Evolutionary conservation across 2,797 vertebrate genomes (phyloP), one percentile per base, ranked within the genome.

Genomic region (Scarus forsteni): DNA sequence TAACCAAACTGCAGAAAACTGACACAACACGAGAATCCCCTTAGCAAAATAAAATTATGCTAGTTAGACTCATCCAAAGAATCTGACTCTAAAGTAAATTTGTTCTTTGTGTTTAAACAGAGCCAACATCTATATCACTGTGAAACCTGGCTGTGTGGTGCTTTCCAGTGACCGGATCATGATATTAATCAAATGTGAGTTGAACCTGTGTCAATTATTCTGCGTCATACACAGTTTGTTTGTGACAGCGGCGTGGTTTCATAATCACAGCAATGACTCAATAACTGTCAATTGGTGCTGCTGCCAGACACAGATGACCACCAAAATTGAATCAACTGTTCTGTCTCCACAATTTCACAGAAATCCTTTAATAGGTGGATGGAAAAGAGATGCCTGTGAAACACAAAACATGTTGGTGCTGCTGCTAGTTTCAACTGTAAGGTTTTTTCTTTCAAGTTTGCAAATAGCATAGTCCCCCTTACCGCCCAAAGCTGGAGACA

Each of bases 291-390:
- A 67, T 52, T 65, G 66, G 50, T 76, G 60, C 66, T 68, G 81
- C 27, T 69, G 19, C 60, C 65, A 75, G 75, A 73, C 54, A 78
- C 60, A 68, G 48, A 84, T 82, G 57, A 77, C 39, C 42, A 58
- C 16, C 35, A 3, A 77, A 74, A 84, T 70, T 65, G 45, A 83
- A 83, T 83, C 52, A 83, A 71, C 48, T 73, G 77, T 70, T 78
- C 67, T 36, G 64, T 65, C 73, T 13, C 15, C 66, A 44, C 14
- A 50, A 71, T 71, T 84, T 81, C 53, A 70, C 74, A 66, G 67
- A 70, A 80, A 73, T 77, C 52, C 53, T 34, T 51, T 73, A 40
- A 70, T 62, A 53, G 60, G 16, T 64, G 48, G 27, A 72, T 46
- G 18, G 10, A 74, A 59, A 57, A 70, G 75, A 44, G 27, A 60